phyloP scores from a whole-genome alignment of 2,113 vertebrate species.

The Anhinga anhinga region DNA sequence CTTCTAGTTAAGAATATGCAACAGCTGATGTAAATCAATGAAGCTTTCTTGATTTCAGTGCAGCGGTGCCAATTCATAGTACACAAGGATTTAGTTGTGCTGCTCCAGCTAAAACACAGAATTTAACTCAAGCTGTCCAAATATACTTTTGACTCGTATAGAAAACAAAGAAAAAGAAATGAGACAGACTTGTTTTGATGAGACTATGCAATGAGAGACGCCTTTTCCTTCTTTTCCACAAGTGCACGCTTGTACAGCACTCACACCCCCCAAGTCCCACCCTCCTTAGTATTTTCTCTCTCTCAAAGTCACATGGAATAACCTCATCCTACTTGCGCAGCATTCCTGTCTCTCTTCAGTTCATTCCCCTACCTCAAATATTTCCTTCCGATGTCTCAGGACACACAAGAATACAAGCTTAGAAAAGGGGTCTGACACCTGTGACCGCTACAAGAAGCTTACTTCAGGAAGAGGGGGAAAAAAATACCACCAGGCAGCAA shows the following conservation, averaged over 20 bases:
- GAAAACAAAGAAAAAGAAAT: neutral
- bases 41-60: neutral
- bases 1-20: neutral
- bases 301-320: neutral
- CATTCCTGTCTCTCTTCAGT: neutral
- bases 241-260: neutral
- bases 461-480: neutral
- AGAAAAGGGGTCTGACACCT: neutral
- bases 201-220: neutral
- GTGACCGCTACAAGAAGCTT: neutral
- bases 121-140: neutral
- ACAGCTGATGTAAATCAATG: neutral
- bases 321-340: neutral
- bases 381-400: neutral
- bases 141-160: neutral
- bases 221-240: neutral
- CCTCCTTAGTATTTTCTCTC: neutral
- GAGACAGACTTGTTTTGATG: neutral
- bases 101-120: neutral
- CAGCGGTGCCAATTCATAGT: neutral
- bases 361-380: neutral
- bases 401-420: neutral
- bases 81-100: neutral
- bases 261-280: neutral
- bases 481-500: neutral